Evolutionary conservation across 2,113 vertebrate genomes (phyloP).

Genomic region (Nibea albiflora): DNA sequence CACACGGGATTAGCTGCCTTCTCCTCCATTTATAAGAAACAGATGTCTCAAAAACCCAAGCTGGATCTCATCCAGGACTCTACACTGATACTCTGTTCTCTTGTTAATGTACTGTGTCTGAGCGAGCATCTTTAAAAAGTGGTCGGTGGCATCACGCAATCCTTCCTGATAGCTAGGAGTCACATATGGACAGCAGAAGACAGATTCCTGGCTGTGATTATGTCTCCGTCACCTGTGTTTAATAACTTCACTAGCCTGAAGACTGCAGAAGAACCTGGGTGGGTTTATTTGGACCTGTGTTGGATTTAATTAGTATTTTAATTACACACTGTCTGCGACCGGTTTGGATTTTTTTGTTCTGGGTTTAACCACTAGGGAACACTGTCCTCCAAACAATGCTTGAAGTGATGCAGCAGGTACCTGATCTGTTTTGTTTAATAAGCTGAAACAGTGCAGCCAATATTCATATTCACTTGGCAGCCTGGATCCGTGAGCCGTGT

Average conservation of each 20-base stretch:
- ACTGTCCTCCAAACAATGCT: conserved; percentile 33
- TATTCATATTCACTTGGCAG: conserved; percentile 20
- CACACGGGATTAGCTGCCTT: conserved; percentile 43
- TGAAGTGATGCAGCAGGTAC: conserved; percentile 43
- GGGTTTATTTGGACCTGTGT: conserved; percentile 29
- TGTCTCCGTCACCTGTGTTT: conserved; percentile 22
- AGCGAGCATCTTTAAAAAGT: conserved; percentile 26
- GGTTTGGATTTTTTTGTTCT: conserved; percentile 17
- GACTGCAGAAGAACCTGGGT: neutral
- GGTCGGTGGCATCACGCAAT: neutral
- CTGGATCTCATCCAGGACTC: conserved; percentile 48
- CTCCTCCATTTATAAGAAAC: conserved; percentile 38
- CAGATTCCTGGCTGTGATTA: conserved; percentile 14
- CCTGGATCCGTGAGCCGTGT: neutral
- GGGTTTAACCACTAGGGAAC: conserved; percentile 45
- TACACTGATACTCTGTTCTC: conserved; percentile 10
- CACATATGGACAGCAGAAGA: conserved; percentile 9
- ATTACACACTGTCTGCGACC: conserved; percentile 37
- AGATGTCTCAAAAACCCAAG: conserved; percentile 46
- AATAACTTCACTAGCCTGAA: conserved; percentile 16
- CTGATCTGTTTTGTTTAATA: conserved; percentile 23
- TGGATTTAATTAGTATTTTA: conserved; percentile 65
- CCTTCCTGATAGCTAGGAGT: neutral
- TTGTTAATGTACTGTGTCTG: conserved; percentile 31
- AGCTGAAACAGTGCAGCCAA: conserved; percentile 2